Percentiles rank a stretch among this genome's conserved stretches.
Evolutionary conservation across 1,140 invertebrate genomes (phyloP).

Genomic region (Phymastichus coffea): DNA sequence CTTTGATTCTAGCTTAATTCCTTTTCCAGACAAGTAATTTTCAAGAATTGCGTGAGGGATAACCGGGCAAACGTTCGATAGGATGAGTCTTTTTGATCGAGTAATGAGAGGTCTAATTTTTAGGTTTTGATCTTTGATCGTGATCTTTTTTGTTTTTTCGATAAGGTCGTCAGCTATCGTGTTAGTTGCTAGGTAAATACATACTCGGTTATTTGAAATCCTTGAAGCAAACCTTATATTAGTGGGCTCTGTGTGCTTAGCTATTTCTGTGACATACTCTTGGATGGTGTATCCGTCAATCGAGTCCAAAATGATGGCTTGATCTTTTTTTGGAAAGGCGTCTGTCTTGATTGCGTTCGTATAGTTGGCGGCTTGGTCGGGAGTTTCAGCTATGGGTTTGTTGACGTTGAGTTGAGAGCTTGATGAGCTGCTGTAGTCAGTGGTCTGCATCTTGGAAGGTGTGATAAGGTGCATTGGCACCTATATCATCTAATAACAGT

Average conservation of each 20-base stretch:
- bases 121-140: background rate
- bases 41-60: constrained; percentile 2
- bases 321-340: background rate
- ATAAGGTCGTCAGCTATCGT: background rate
- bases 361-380: no score
- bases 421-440: no score
- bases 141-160: background rate
- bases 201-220: background rate
- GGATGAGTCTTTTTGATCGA: constrained; percentile 5
- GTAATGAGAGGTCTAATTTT: constrained; percentile 8
- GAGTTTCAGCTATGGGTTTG: no score
- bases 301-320: constrained; percentile 7
- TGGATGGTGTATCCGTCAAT: background rate
- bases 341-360: background rate
- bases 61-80: constrained; percentile 7
- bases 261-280: background rate
- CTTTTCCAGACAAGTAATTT: background rate
- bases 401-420: no score
- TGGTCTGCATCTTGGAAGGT: no score
- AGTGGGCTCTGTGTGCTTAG: background rate
- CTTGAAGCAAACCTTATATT: constrained; percentile 3
- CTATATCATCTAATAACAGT: no score
- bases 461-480: no score
- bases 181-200: background rate
- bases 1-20: background rate